Conservation (phyloP, 2,888 invertebrate species). For the Agriopis leucophaearia region DNA sequence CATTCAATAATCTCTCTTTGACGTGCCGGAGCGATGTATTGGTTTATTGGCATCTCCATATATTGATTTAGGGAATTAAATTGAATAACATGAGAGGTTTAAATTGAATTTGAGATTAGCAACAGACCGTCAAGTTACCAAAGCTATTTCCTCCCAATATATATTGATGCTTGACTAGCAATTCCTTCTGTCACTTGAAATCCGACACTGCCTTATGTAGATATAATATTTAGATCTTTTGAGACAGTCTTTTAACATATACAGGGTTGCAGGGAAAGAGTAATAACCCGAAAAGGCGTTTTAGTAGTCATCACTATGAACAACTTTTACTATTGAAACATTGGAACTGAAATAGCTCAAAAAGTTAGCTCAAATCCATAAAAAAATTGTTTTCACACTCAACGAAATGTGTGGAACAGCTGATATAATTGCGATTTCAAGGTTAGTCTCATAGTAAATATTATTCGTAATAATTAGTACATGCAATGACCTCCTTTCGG, state of each 20-base stretch:
- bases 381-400: too few species aligned
- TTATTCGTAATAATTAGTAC: too few species aligned
- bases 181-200: conserved; percentile 56
- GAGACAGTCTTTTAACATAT: not conserved
- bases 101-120: conserved; percentile 64
- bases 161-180: conserved; percentile 67
- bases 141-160: conserved; percentile 67
- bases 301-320: too few species aligned
- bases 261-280: too few species aligned
- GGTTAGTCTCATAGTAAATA: too few species aligned
- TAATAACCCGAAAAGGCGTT: not conserved
- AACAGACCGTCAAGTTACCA: conserved; percentile 55
- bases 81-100: conserved; percentile 51
- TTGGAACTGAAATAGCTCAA: too few species aligned
- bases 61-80: conserved; percentile 44
- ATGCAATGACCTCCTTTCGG: too few species aligned
- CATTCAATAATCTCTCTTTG: conserved; percentile 33
- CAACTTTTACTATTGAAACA: too few species aligned
- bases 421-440: too few species aligned
- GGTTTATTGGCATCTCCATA: conserved; percentile 48
- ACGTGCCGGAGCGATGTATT: conserved; percentile 41
- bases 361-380: too few species aligned
- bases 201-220: conserved; percentile 22
- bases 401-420: too few species aligned
- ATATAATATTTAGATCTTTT: conserved; percentile 1